Conservation (phyloP, 2,888 invertebrate genomes). For the Trisateles emortualis region DNA sequence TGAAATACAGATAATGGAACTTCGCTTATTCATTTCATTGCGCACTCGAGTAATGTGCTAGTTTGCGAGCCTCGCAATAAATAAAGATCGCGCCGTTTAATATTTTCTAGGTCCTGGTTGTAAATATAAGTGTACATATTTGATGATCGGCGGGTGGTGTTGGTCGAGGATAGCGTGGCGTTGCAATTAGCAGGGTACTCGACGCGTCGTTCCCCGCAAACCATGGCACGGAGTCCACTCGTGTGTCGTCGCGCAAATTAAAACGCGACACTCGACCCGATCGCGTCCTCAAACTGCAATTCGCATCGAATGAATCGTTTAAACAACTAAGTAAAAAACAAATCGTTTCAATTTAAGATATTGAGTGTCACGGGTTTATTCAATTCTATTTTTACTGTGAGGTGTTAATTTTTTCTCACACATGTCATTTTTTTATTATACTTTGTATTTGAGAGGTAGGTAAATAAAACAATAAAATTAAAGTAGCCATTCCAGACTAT, state of each 20-base stretch:
- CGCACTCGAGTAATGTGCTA: conserved; percentile 15
- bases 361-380: conserved; percentile 29
- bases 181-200: conserved; percentile 85
- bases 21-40: conserved; percentile 58
- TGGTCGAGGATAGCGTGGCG: conserved; percentile 67
- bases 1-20: conserved; percentile 60
- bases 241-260: conserved; percentile 86
- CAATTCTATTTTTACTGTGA: conserved; percentile 14
- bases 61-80: conserved; percentile 21
- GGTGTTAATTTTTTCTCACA: too few species aligned
- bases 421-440: background rate
- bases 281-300: conserved; percentile 75
- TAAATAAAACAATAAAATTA: too few species aligned
- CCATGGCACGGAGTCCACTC: conserved; percentile 77
- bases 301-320: conserved; percentile 71
- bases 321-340: conserved; percentile 48
- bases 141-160: conserved; percentile 64
- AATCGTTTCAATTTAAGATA: conserved; percentile 25
- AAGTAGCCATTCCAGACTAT: too few species aligned
- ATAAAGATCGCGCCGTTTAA: conserved; percentile 32
- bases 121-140: conserved; percentile 56
- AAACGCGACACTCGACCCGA: conserved; percentile 81
- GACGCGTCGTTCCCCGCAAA: conserved; percentile 71
- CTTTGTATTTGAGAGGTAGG: too few species aligned
- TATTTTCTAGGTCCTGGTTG: conserved; percentile 10